Base-by-base conservation (phyloP, 2,888 invertebrate genomes). In the Andrena camellia region DNA sequence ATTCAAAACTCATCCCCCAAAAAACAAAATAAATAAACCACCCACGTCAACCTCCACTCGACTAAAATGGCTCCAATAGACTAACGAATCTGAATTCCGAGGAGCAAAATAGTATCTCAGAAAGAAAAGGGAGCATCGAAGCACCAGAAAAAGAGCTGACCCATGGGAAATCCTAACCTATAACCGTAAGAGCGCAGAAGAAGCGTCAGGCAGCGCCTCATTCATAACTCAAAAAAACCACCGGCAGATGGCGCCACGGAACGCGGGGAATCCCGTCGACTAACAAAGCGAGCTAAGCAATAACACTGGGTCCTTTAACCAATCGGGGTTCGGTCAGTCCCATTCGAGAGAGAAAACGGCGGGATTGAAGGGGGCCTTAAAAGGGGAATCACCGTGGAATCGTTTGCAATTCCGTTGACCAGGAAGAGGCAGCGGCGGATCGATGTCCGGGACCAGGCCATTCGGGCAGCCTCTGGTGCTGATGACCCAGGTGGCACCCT, bases 381-480 rank as follows among this genome's bases (percentile, higher is more conserved):
- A 0, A 26, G 23, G 50, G 17, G 33, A 60, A 63, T 73, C 57
- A 71, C 42, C 54, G 62, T n/a, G 81, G 75, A 71, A 78, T 48
- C 17, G 69, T 83, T 57, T 76, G 74, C 83, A 86, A 87, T 87
- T 86, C 83, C 80, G 70, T 88, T 87, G 81, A 77, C 57, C 87
- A 88, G 88, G 88, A 83, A 81, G 92, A 31, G 93, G 93, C 79
- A 92, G 93, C 90, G 93, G 93, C 31, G 93, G 96, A 88, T 93
- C 94, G 48, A 92, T 93, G 86, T 94, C 94, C 93, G 95, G 95
- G 89, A 96, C 96, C 90, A 95, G 97, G 94, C 96, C 97, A 84
- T 97, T 97, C 93, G 97, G 97, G 93, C 97, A 97, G 94, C 97
- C 97, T 83, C 95, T 97, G 94, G 96, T 97, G 95, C 95, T 94